These are phyloP conservation scores for Sylvilagus bachmani DNA, from an alignment of 2,113 vertebrate genomes.

Conservation along the genomic window DNA sequence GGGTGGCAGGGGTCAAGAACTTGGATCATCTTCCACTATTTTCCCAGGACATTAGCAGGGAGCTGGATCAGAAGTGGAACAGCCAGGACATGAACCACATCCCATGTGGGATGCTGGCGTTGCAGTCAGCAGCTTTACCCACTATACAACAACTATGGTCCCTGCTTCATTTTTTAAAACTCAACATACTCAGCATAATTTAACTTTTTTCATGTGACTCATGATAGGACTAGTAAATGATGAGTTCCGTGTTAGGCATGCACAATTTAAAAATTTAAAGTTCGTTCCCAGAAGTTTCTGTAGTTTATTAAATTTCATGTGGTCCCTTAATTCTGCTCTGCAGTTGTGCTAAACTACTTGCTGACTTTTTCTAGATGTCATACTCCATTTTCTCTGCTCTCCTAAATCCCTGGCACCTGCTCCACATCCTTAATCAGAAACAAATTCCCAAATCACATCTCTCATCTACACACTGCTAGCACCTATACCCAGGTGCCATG, in stretches of 20 bases:
- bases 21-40: no score
- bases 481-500: no score
- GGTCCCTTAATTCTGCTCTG: not conserved
- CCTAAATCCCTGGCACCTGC: not conserved
- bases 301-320: conserved; percentile 27
- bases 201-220: conserved; percentile 23
- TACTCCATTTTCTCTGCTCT: not conserved
- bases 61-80: no score
- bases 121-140: no score
- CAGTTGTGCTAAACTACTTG: not conserved
- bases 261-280: not conserved
- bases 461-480: not conserved
- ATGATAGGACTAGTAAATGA: not conserved
- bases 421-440: not conserved
- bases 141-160: no score
- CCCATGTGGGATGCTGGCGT: no score
- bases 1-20: no score
- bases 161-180: conserved; percentile 7
- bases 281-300: not conserved
- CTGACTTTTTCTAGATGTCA: not conserved
- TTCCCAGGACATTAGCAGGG: no score
- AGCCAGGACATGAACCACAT: no score
- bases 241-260: not conserved
- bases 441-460: not conserved
- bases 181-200: not conserved